These are phyloP conservation scores for Ctenochaetus hawaiiensis DNA, from an alignment of 2,797 vertebrate species.

Conservation along the genomic window DNA sequence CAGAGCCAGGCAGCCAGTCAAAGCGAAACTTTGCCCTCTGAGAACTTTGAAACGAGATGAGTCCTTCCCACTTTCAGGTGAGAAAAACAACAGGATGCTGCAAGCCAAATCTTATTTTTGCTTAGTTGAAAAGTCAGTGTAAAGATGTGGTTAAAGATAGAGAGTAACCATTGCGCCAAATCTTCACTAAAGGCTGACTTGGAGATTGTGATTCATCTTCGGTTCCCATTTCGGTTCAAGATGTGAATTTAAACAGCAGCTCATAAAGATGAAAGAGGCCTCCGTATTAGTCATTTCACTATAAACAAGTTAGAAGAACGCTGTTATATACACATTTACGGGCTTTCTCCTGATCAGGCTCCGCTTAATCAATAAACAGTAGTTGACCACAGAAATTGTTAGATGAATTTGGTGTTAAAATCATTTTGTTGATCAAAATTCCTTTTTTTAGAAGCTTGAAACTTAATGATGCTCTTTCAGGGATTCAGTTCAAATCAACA, in stretches of 20 bases:
- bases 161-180: conserved; percentile 15
- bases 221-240: conserved; percentile 29
- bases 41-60: conserved; percentile 50
- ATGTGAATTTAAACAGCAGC: conserved; percentile 6
- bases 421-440: not conserved
- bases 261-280: conserved; percentile 1
- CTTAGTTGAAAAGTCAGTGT: conserved; percentile 5
- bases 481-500: not conserved
- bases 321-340: not conserved
- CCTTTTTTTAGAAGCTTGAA: not conserved
- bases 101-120: conserved; percentile 33
- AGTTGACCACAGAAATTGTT: not conserved
- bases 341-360: not conserved
- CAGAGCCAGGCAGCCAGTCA: conserved; percentile 61
- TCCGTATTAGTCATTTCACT: conserved; percentile 21
- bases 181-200: not conserved
- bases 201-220: conserved; percentile 1
- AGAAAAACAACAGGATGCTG: conserved; percentile 77
- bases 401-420: not conserved
- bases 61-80: conserved; percentile 65
- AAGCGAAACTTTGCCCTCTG: conserved; percentile 69
- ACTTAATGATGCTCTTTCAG: not conserved
- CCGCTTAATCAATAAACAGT: not conserved
- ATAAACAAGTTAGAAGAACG: no score
- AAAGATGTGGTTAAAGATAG: conserved; percentile 26